Base-by-base conservation (phyloP, 2,888 invertebrate genomes). In the Athalia rosae region DNA sequence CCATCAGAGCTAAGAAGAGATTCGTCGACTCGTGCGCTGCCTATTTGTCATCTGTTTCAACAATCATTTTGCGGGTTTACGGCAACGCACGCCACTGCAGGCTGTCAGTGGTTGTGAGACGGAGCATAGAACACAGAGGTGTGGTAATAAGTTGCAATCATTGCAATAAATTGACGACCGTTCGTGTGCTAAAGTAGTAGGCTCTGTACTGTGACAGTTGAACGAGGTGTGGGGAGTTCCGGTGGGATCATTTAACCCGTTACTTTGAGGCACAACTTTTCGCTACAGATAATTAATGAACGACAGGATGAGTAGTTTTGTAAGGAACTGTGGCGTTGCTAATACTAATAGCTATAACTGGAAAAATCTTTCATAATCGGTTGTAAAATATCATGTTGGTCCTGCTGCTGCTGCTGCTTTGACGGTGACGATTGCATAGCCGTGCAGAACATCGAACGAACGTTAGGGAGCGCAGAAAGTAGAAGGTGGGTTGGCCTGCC, bases 31-130 rank as follows among this genome's bases (percentile, higher is more conserved):
- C 28, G 41, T 53, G 11, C 4, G n/a, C 11, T n/a, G 7, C n/a
- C n/a, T 9, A n/a, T n/a, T 53, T 53, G 11, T n/a, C 7, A n/a
- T 53, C 53, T 53, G 53, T 53, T 53, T 9, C 11, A 11, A 9
- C n/a, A 53, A 53, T 53, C 53, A 53, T 6, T 53, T 53, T 11
- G 53, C 53, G 53, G 53, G 11, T n/a, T 11, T 53, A 53, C 11
- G 1, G 50, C 53, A 11, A 53, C 41, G 50, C 48, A 4, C 53
- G 28, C 45, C 15, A 9, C 9, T 28, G 53, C 67, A 53, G 9
- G 41, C 53, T 67, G 67, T 67, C 67, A 67, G 67, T 62, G 41
- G 62, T 41, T 28, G 28, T 28, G 28, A 28, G n/a, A n/a, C n/a
- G n/a, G n/a, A n/a, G n/a, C n/a, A n/a, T n/a, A n/a, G n/a, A n/a